Evolutionary conservation across 2,888 invertebrate species (phyloP).

Genomic region (Lasius platythorax): DNA sequence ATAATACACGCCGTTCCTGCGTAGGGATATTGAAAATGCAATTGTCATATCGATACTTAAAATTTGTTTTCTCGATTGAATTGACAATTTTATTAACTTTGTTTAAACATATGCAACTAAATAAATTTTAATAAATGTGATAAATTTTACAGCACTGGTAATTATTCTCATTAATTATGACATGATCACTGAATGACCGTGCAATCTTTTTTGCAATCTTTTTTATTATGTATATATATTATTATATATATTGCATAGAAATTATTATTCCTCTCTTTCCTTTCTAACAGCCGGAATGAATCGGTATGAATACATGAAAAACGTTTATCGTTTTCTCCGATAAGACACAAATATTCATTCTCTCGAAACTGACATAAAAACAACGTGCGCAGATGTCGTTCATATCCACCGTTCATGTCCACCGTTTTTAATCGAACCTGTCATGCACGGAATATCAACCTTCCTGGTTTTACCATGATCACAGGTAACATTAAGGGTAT

Average conservation of each 20-base stretch:
- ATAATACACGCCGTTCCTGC: conserved; percentile 12
- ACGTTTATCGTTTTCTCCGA: conserved; percentile 29
- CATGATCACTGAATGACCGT: not conserved
- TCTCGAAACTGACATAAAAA: conserved; percentile 25
- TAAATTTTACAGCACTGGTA: not conserved
- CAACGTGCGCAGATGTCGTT: conserved; percentile 6
- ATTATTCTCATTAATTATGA: not conserved
- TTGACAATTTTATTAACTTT: not conserved
- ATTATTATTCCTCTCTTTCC: not conserved
- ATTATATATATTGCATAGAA: not conserved
- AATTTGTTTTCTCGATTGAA: not conserved
- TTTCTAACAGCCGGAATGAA: not conserved
- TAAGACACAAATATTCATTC: conserved; percentile 37
- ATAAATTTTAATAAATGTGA: not conserved
- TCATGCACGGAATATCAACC: conserved; percentile 27
- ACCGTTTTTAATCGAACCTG: conserved; percentile 47
- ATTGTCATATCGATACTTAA: conserved; percentile 17
- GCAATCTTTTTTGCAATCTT: not conserved
- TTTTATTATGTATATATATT: not conserved
- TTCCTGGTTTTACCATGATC: conserved; percentile 37
- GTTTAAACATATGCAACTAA: not conserved
- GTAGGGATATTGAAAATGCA: not conserved
- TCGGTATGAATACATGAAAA: not conserved
- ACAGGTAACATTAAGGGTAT: conserved; percentile 46
- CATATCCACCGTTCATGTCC: conserved; percentile 2